Base-by-base conservation (phyloP, 35 echinoderm and acorn worm genomes). In the Apostichopus parvimensis region DNA sequence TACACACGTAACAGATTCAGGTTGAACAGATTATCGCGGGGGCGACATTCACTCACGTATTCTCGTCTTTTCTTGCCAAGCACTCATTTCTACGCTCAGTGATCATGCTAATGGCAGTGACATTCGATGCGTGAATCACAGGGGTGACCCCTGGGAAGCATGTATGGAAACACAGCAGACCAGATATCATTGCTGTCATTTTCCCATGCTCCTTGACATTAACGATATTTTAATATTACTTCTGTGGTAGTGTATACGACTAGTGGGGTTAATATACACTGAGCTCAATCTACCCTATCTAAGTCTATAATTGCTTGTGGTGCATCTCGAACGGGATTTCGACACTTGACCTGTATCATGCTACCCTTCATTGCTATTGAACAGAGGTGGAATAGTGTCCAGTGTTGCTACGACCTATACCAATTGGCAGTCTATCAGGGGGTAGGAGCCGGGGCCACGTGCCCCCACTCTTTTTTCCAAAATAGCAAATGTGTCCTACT, bases 191-290 rank as follows among this genome's bases (percentile, higher is more conserved):
- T 82, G 52, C 28, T 82, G 18, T 53, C 79, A 56, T 82, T 82
- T 82, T 82, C 79, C 79, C 79, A 82, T 82, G 79, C 79, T 82
- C 79, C 20, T 82, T 82, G 79, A 82, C 79, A 82, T 53, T 55
- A 57, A 56, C 56, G 79, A 82, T 56, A 82, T 53, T 82, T 75
- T 55, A 53, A 82, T 82, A 57, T 57, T 82, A 82, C 56, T 55
- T 57, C 11, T 18, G 79, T 18, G 79, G 17, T 45, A 45, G 34
- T 45, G 56, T 55, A 57, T 56, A 54, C 79, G 79, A 22, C 12
- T 7, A 75, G 71, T 20, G 71, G 71, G 18, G 58, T 61, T 61
- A 75, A 75, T 6, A 7, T 14, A 75, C 14, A n/a, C 71, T 75
- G 13, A 75, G 20, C 1, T 4, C 34, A 75, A 75, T 61, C 71